Base-by-base conservation (phyloP, 2,113 vertebrate genomes). In the Xenopus borealis region DNA sequence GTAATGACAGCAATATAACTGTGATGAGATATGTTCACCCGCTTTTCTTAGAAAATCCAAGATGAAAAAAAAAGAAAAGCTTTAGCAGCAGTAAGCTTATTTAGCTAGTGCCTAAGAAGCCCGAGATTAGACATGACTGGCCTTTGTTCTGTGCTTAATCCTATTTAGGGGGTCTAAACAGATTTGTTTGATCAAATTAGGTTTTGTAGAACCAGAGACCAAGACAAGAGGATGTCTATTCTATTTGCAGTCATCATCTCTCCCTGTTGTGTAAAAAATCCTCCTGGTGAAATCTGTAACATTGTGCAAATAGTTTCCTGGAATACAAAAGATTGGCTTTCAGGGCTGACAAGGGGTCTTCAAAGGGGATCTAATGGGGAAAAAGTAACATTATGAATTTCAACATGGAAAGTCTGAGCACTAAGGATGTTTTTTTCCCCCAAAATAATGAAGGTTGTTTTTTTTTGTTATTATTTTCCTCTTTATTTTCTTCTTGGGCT, bases 91-190 rank as follows among this genome's bases (percentile, higher is more conserved):
- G 66, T 77, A 64, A 70, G 27, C 66, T 52, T 69, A 62, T 70
- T 70, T 69, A 77, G 33, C 66, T 33, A 46, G 12, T 69, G 33
- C 40, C 55, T 68, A 52, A 75, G 19, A 50, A 50, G 40, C 20
- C 23, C 44, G 33, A 20, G 67, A 64, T 76, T 64, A 76, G 66
- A 46, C 66, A 30, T 16, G 59, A 46, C 74, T 64, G 44, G 47
- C 27, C 59, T 76, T 76, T 76, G 66, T 77, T 64, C 66, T 77
- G n/a, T 13, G 8, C 16, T 55, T 77, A 77, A 70, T 63, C 74
- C 74, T 70, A 77, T 77, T n/a, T 77, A 70, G 2, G n/a, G 17
- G 12, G 46, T 45, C 59, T 64, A 70, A 76, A 76, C 45, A 64
- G 73, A 69, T 69, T 52, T 62, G 33, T 55, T 64, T 77, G 47